A percentile compares a stretch with the other conserved stretches of the same genome.
Conservation (phyloP, 2,888 invertebrate genomes). For the Augiades crinisus region DNA sequence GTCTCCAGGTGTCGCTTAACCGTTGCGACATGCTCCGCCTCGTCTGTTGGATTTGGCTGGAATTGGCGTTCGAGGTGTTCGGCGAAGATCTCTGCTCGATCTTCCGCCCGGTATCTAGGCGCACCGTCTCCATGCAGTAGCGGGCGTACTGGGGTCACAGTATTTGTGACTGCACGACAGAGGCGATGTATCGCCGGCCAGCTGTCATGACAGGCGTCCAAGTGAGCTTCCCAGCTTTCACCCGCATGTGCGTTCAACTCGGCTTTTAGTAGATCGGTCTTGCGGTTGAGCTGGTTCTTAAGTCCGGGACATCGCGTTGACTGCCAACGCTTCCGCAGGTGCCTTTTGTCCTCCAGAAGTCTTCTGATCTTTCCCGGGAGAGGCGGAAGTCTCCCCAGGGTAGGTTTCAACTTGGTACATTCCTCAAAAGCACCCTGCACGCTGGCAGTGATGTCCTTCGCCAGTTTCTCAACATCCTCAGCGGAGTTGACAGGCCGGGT, state of each 20-base stretch:
- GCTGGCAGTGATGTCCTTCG: constrained; percentile 5
- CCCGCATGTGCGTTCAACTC: constrained; percentile 5
- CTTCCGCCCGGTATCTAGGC: constrained; percentile 13
- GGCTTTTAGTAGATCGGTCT: background rate
- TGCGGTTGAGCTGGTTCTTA: constrained; percentile 12
- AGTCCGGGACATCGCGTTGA: constrained; percentile 15
- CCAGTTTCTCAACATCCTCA: constrained; percentile 6
- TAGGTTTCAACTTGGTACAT: background rate
- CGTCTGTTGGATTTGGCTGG: constrained; percentile 2
- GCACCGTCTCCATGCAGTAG: constrained; percentile 12
- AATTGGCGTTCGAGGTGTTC: constrained; percentile 16
- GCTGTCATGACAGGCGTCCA: constrained; percentile 3
- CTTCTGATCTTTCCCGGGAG: background rate
- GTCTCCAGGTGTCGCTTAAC: too few species aligned
- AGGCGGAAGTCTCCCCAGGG: background rate
- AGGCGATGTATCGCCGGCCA: background rate
- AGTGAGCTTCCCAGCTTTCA: constrained; percentile 14
- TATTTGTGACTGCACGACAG: background rate
- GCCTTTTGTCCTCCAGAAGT: background rate
- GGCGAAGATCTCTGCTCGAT: constrained; percentile 29
- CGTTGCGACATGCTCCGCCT: background rate
- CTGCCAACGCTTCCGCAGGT: constrained; percentile 20
- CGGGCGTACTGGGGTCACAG: constrained; percentile 8
- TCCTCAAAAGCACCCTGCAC: constrained; percentile 1
- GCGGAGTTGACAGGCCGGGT: constrained; percentile 6